These are phyloP conservation scores for Vireo griseus DNA, from an alignment of 2,797 vertebrate species.

Conservation along the genomic window DNA sequence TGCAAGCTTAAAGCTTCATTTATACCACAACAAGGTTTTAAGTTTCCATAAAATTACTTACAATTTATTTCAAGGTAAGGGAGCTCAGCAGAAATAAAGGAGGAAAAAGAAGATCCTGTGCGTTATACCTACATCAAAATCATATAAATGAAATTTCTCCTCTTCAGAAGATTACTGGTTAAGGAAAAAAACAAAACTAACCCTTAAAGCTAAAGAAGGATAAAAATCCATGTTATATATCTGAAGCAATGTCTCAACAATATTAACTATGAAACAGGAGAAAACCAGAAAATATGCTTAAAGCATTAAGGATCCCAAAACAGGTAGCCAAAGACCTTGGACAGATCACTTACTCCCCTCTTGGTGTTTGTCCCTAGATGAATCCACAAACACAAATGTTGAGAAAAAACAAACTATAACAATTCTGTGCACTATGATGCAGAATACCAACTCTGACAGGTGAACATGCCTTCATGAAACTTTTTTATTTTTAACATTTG, in stretches of 20 bases:
- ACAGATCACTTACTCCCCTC: not conserved
- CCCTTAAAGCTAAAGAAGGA: not conserved
- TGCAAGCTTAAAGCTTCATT: not conserved
- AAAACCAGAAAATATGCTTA: not conserved
- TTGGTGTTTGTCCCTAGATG: not conserved
- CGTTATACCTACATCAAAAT: not conserved
- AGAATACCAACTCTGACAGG: not conserved
- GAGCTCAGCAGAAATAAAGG: not conserved
- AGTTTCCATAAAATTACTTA: not conserved
- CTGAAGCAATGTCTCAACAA: not conserved
- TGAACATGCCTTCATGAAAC: not conserved
- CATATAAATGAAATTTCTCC: not conserved
- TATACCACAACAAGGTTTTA: not conserved
- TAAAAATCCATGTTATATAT: not conserved
- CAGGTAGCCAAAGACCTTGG: not conserved
- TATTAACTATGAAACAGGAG: not conserved
- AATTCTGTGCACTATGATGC: not conserved
- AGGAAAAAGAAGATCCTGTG: not conserved
- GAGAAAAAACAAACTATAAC: accelerated
- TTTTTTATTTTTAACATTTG: not conserved
- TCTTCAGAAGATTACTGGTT: not conserved
- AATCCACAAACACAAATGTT: not conserved
- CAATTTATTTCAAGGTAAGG: not conserved
- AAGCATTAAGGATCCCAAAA: not conserved
- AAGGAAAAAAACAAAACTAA: not conserved